Evolutionary conservation across 2,113 vertebrate genomes (phyloP).

Genomic region (Ophiodon elongatus): DNA sequence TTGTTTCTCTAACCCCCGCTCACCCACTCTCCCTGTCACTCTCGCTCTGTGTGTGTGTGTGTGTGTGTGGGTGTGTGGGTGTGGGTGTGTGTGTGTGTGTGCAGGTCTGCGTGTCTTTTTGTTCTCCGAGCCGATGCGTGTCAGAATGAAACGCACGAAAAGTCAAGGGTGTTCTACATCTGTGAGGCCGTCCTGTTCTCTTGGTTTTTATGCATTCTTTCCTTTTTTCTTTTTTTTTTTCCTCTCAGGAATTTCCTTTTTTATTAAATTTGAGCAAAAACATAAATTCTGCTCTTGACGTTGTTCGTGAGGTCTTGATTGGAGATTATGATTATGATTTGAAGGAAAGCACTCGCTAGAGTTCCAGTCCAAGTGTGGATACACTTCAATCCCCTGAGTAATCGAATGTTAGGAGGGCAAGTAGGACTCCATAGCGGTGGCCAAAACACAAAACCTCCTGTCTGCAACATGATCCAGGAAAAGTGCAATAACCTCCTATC

Average conservation of each 20-base stretch:
- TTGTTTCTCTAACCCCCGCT: conserved; percentile 69
- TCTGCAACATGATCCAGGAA: too few relatives aligned
- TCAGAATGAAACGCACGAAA: conserved; percentile 48
- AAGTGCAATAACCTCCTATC: too few relatives aligned
- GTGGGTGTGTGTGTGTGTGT: conserved; percentile 29
- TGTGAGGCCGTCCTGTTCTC: conserved; percentile 14
- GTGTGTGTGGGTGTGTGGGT: conserved; percentile 33
- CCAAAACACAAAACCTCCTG: too few relatives aligned
- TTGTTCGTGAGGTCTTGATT: conserved; percentile 54
- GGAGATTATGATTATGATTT: conserved; percentile 46
- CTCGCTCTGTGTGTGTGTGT: conserved; percentile 14
- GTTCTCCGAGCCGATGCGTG: conserved; percentile 61
- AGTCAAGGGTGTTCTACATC: conserved; percentile 48
- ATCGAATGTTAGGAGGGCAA: conserved; percentile 25
- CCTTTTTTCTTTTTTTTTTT: not conserved
- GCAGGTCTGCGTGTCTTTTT: conserved; percentile 63
- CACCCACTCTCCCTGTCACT: conserved; percentile 65
- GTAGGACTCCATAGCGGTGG: conserved; percentile 15
- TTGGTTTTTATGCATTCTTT: not conserved
- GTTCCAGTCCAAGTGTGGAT: conserved; percentile 33
- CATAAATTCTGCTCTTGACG: conserved; percentile 37
- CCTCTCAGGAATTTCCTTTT: conserved; percentile 26
- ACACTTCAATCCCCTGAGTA: conserved; percentile 23
- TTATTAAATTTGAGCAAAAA: conserved; percentile 50
- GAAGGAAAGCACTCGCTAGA: conserved; percentile 38